Base-by-base conservation (phyloP, 2,113 vertebrate species). In the Electrona antarctica region DNA sequence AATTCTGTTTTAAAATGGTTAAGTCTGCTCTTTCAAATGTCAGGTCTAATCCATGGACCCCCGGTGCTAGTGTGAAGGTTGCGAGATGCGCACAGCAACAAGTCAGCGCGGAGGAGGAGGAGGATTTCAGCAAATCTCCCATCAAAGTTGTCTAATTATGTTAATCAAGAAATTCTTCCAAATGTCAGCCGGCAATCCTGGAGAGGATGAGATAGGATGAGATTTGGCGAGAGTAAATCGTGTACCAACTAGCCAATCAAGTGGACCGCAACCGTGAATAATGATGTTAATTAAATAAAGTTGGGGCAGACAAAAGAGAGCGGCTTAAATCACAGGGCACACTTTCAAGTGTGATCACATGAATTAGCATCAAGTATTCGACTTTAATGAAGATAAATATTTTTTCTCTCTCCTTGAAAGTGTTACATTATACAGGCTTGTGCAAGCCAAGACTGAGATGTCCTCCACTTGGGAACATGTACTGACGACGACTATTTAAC, bases 71-170 rank as follows among this genome's bases (percentile, higher is more conserved):
- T 56, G 67, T 71, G 78, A 77, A 67, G 82, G 85, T 83, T 80
- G 80, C 60, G 61, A 88, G 83, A 83, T 86, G 77, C 82, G 83
- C 84, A 67, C 62, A 81, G 81, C 85, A 92, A 92, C 85, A 91
- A 89, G 86, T 80, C 85, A 76, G 76, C 80, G 81, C 3, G 74
- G 77, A 60, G 77, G 74, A 85, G 88, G 87, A 76, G 81, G 54
- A 78, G 89, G 89, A 92, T 93, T 93, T 92, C 63, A 1, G 78
- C 76, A 93, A 93, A 93, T 91, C 91, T 93, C 87, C 85, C 80
- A 90, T 93, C 92, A 92, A 91, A 91, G 85, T 90, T 93, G 91
- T 91, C 91, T 93, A 93, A 93, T 94, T 93, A 93, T 91, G 91
- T 87, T 90, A 93, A 93, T 93, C 84, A 90, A 86, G 85, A 91